Conservation (phyloP, 2,797 vertebrate species). For the Emydoidea blandingii region DNA sequence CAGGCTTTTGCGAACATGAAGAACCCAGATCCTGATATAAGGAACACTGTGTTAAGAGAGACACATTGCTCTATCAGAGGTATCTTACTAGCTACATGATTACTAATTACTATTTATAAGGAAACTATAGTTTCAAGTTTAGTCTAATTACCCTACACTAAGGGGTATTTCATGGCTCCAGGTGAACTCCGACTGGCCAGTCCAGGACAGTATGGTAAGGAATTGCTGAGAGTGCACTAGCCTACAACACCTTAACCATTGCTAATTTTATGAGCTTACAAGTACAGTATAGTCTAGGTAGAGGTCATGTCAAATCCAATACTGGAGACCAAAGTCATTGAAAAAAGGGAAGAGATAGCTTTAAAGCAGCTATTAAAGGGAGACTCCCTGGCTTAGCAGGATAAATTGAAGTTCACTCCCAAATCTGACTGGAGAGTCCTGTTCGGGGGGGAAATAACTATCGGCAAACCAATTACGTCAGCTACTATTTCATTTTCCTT, state of each 20-base stretch:
- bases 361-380: not conserved
- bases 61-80: not conserved
- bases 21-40: not conserved
- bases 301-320: not conserved
- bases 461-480: slow-evolving; percentile 3
- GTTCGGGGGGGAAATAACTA: not conserved
- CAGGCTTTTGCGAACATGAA: too few relatives aligned
- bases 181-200: not conserved
- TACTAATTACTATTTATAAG: not conserved
- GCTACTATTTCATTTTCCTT: slow-evolving; percentile 11
- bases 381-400: not conserved
- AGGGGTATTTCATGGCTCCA: not conserved
- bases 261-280: too few relatives aligned
- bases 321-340: not conserved
- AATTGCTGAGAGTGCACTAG: not conserved
- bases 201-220: not conserved
- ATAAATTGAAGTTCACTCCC: not conserved
- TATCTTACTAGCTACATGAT: not conserved
- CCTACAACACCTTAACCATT: not conserved
- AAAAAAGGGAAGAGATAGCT: not conserved
- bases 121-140: too few relatives aligned
- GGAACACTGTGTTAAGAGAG: not conserved
- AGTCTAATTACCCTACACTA: not conserved
- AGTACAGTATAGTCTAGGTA: not conserved
- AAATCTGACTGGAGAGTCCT: not conserved